phyloP scores from a whole-genome alignment of 2,888 invertebrate species.

The Abrostola triplasia region DNA sequence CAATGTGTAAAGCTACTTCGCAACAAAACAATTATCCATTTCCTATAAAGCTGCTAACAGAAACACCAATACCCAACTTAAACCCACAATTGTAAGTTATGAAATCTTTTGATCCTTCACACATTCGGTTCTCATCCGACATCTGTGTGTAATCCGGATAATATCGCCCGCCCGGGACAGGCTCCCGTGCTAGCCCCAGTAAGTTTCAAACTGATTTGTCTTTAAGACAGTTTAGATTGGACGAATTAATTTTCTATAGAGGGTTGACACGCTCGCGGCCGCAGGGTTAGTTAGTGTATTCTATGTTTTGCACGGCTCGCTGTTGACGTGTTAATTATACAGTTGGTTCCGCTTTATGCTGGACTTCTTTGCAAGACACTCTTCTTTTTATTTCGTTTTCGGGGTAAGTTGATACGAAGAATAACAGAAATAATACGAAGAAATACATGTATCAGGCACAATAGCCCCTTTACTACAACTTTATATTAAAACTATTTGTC shows the following conservation, averaged over 20 bases:
- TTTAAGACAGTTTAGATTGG: conserved; percentile 38
- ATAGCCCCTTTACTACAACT: no score
- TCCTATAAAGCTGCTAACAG: no score
- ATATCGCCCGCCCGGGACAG: conserved; percentile 39
- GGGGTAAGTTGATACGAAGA: no score
- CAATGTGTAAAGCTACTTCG: no score
- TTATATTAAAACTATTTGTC: no score
- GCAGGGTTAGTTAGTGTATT: neutral
- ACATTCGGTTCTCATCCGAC: conserved; percentile 16
- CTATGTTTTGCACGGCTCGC: neutral
- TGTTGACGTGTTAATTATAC: neutral
- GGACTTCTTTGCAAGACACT: no score
- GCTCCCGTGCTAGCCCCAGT: neutral
- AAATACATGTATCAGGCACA: no score
- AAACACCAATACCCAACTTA: neutral
- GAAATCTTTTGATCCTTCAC: conserved; percentile 22
- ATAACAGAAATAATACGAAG: no score
- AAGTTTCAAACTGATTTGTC: conserved; percentile 52
- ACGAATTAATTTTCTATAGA: conserved; percentile 39
- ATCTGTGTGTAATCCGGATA: conserved; percentile 46
- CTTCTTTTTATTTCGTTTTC: no score
- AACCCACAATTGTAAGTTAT: conserved; percentile 7
- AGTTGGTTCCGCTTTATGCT: no score
- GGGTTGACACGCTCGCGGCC: conserved; percentile 6
- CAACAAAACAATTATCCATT: no score